Conservation (phyloP, 1,140 invertebrate genomes). For the Mycetomoellerius zeteki region DNA sequence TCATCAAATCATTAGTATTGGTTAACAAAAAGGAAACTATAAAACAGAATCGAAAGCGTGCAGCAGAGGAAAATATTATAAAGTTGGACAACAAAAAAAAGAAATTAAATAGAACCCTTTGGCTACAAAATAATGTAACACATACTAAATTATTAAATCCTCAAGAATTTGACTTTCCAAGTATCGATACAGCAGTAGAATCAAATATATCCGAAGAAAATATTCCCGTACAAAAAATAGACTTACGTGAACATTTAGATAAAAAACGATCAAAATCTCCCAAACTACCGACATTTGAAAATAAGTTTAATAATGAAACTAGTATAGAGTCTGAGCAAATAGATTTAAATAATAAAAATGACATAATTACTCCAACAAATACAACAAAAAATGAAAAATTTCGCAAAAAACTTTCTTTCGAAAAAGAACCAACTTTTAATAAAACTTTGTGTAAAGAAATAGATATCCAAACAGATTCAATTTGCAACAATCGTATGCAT, state of each 20-base stretch:
- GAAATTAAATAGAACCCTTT: constrained; percentile 30
- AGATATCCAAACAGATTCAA: neutral
- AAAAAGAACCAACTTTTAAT: neutral
- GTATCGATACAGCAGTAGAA: neutral
- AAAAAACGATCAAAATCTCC: neutral
- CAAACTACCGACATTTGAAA: neutral
- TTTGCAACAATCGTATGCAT: neutral
- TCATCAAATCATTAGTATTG: neutral
- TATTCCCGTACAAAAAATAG: neutral
- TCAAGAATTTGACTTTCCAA: neutral
- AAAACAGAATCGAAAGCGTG: neutral
- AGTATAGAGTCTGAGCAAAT: neutral
- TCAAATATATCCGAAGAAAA: neutral
- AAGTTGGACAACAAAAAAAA: neutral
- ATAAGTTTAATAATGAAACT: neutral
- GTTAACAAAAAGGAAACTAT: neutral
- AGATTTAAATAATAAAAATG: neutral
- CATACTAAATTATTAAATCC: neutral
- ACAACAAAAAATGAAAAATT: neutral
- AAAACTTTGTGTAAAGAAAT: neutral
- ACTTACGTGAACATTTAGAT: constrained; percentile 46
- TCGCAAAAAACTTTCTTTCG: neutral
- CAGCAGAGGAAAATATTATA: neutral
- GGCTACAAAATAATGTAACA: neutral
- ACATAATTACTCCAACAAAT: neutral